A percentile compares a stretch with the other conserved stretches of the same genome.
These are phyloP conservation scores for Numenius arquata DNA, from an alignment of 2,113 vertebrate species.

Conservation along the genomic window DNA sequence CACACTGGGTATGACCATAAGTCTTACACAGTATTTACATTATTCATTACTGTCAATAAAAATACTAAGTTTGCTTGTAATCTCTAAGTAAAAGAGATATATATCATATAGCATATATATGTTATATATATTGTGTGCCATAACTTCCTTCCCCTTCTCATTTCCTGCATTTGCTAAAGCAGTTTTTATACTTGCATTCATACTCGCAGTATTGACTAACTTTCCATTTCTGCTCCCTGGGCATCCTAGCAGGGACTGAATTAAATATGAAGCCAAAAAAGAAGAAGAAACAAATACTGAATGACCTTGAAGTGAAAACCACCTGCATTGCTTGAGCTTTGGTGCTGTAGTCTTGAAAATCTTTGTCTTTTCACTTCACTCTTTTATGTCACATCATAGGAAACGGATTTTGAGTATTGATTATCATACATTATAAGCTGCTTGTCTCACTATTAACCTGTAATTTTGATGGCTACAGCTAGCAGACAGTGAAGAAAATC, in stretches of 20 bases:
- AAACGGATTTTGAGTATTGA: constrained; percentile 65
- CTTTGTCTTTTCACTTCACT: constrained; percentile 12
- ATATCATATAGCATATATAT: neutral
- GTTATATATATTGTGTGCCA: neutral
- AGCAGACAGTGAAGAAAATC: constrained; percentile 49
- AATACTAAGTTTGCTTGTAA: neutral
- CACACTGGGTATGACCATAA: neutral
- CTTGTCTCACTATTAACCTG: constrained; percentile 44
- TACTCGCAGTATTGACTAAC: constrained; percentile 38
- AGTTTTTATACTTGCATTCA: constrained; percentile 31
- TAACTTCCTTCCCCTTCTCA: neutral
- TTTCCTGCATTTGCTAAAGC: constrained; percentile 16
- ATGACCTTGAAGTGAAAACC: constrained; percentile 79
- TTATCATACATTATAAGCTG: constrained; percentile 59
- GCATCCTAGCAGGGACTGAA: constrained; percentile 34
- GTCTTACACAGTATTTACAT: neutral
- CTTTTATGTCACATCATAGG: constrained; percentile 43
- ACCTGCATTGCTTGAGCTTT: constrained; percentile 71
- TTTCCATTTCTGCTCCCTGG: constrained; percentile 40
- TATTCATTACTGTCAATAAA: neutral
- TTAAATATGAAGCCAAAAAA: constrained; percentile 60
- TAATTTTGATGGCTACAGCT: constrained; percentile 49
- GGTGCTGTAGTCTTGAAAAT: constrained; percentile 66
- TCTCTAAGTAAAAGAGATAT: neutral
- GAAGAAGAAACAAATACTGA: constrained; percentile 10